Evolutionary conservation across 2,888 invertebrate species (phyloP), one percentile per base, ranked within the genome.

Genomic region (Chesias legatella): DNA sequence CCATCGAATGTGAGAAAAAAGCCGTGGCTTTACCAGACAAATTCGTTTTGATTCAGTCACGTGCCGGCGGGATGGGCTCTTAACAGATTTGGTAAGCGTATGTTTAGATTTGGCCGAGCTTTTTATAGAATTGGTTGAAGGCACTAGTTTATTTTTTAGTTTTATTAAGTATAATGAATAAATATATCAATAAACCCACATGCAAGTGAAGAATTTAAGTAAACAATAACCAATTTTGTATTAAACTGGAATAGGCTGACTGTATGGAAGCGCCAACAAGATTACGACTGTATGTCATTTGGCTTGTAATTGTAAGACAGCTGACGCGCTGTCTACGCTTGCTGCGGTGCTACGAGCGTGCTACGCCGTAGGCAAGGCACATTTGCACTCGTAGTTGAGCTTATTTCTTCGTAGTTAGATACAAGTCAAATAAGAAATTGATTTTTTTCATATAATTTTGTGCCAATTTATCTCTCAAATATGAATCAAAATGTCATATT

Each of bases 41-140:
- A 88, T 84, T 76, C 83, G 75, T 74, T 80, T 73, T 75, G 77
- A 81, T 78, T 85, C 79, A 76, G 84, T 88, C 88, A 82, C 83
- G 82, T 83, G 73, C 67, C 63, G 66, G 48, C 58, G 58, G 73
- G 74, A 84, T 82, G 75, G 79, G 76, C 73, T 79, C 74, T 85
- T 79, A 78, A 77, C 76, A 76, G 78, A 78, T 84, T 84, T 77
- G 56, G 66, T 72, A 69, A 76, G 68, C 73, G 73, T 79, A 73
- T 83, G 81, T 81, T 82, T 81, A 77, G 69, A 70, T 77, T 75
- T 71, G 56, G 52, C 50, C 56, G 39, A 63, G 65, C 60, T 74
- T 71, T 79, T 80, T 76, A 82, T 81, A 78, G 75, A 82, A 82
- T 70, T 64, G 64, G 74, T 71, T 68, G 73, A 63, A 66, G 58